A percentile compares a stretch with the other conserved stretches of the same genome.
Evolutionary conservation across 2,888 invertebrate species (phyloP).

Genomic region (Barypeithes pellucidus): DNA sequence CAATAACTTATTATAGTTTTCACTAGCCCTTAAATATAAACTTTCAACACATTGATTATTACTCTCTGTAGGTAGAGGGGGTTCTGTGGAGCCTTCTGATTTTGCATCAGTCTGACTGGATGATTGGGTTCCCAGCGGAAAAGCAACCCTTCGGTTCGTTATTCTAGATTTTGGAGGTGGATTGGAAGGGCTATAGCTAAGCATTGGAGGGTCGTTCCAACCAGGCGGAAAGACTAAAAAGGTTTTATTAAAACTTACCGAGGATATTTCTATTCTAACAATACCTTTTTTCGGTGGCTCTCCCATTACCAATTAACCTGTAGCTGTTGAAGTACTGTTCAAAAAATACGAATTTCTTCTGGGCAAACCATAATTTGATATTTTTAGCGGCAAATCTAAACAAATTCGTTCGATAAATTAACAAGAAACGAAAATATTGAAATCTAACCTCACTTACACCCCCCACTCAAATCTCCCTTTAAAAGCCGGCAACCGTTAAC

Average conservation of each 20-base stretch:
- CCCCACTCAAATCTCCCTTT: no score
- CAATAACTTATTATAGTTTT: conserved; percentile 41
- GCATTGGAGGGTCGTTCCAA: conserved; percentile 66
- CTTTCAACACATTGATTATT: conserved; percentile 28
- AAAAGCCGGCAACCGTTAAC: no score
- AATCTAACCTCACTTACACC: background rate
- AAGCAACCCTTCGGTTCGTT: conserved; percentile 62
- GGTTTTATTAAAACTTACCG: background rate
- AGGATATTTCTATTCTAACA: background rate
- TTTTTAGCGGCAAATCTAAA: background rate
- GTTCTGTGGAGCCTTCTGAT: conserved; percentile 2
- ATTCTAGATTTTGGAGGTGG: conserved; percentile 64
- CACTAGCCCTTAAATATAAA: conserved; percentile 36
- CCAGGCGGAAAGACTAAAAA: conserved; percentile 57
- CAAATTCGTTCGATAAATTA: background rate
- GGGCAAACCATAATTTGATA: background rate
- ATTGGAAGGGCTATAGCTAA: conserved; percentile 61
- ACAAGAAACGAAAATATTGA: no score
- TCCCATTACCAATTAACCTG: conserved; percentile 15
- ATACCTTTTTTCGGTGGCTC: conserved; percentile 38
- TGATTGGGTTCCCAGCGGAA: conserved; percentile 56
- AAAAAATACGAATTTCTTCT: background rate
- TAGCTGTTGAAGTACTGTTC: background rate
- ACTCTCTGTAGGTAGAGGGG: background rate
- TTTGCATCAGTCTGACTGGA: background rate